Evolutionary conservation across 2,888 invertebrate genomes (phyloP).

Genomic region (Coelopa pilipes): DNA sequence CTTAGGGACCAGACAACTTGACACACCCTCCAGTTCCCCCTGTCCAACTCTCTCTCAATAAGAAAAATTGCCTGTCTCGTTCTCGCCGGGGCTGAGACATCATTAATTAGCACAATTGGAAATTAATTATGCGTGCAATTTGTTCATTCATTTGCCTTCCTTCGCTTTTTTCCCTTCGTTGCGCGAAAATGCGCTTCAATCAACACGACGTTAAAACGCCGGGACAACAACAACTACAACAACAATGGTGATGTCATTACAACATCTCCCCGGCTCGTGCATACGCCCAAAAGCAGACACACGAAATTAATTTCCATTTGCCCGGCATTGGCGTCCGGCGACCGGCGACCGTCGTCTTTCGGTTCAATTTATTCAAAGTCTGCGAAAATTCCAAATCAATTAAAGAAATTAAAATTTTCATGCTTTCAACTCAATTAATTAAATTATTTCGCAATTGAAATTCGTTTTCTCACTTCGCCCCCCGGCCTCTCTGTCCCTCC

Average conservation of each 20-base stretch:
- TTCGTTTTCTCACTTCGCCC: too few species aligned
- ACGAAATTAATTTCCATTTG: slow-evolving; percentile 33
- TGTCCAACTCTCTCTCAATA: slow-evolving; percentile 3
- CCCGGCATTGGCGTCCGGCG: not conserved
- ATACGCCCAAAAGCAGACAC: slow-evolving; percentile 17
- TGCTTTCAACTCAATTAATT: slow-evolving; percentile 57
- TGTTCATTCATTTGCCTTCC: slow-evolving; percentile 42
- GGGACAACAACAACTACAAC: not conserved
- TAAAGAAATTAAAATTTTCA: slow-evolving; percentile 61
- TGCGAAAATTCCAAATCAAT: slow-evolving; percentile 53
- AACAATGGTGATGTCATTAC: not conserved
- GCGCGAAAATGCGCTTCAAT: slow-evolving; percentile 26
- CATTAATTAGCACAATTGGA: slow-evolving; percentile 62
- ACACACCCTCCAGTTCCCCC: not conserved
- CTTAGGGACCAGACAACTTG: not conserved
- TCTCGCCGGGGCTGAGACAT: slow-evolving; percentile 26
- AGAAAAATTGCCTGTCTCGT: not conserved
- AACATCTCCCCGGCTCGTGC: not conserved
- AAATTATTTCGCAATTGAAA: slow-evolving; percentile 47
- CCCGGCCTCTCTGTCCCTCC: too few species aligned
- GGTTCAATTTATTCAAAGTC: slow-evolving; percentile 34
- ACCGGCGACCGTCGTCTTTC: slow-evolving; percentile 31
- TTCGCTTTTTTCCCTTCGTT: slow-evolving; percentile 1
- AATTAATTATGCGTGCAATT: slow-evolving; percentile 63
- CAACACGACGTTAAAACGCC: slow-evolving; percentile 15